Evolutionary conservation across 1,140 invertebrate species (phyloP), one percentile per base, ranked within the genome.

Genomic region (Bombus impatiens): DNA sequence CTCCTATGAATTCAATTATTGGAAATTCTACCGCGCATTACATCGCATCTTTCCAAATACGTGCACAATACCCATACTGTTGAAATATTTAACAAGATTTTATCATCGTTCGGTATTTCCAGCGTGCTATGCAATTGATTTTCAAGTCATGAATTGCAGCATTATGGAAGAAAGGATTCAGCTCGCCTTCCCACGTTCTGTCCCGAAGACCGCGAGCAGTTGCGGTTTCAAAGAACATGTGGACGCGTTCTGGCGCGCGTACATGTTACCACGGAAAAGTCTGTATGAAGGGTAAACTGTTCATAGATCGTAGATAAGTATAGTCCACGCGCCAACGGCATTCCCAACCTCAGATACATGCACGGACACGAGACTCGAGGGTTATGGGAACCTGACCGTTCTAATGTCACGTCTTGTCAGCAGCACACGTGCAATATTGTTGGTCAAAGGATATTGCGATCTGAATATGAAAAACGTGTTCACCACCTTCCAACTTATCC

Each of bases 241-340:
- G 72, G 77, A 83, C 86, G 76, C 86, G 72, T 47, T 80, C 32
- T 62, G 47, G 59, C 76, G 87, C 57, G 47, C 47, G 47, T 53
- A 53, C 6, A 22, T 22, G 22, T 81, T 72, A 42, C 67, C 28
- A 68, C 12, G 57, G 57, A 68, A 82, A 86, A 82, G 79, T 71
- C 57, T 62, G 83, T 81, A 80, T 42, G 80, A 90, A 77, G 85
- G 80, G 76, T 84, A 86, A 88, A 86, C 85, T 74, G 84, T 81
- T 87, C 84, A 77, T 91, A 84, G 86, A 89, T 91, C 79, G 67
- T 71, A 86, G 90, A 91, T 91, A 91, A 91, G 84, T 87, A 87
- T 72, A 91, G 86, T 88, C 78, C 82, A 86, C 84, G 88, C 78
- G 86, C 78, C 84, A 71, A 71, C 84, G 70, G 80, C 84, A 89